Conservation (phyloP, 1,140 invertebrate species). For the Aplysia californica region DNA sequence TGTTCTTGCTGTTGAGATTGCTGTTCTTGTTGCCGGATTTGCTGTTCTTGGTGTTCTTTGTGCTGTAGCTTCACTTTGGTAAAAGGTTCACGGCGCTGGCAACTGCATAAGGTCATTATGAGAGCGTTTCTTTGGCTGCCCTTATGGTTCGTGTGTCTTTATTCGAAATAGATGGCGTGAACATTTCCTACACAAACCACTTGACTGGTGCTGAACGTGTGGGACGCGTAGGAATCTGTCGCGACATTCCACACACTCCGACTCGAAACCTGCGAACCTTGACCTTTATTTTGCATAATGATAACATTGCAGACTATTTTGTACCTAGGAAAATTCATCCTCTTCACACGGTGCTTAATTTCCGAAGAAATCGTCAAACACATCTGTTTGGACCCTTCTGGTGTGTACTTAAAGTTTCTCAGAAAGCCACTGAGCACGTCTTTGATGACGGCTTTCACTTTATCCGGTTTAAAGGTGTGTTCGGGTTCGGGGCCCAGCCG, state of each 20-base stretch:
- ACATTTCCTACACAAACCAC: constrained; percentile 54
- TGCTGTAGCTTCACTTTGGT: no score
- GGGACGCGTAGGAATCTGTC: constrained; percentile 53
- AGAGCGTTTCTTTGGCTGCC: no score
- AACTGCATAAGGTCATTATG: no score
- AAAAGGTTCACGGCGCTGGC: no score
- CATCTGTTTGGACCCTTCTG: constrained; percentile 33
- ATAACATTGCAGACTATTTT: constrained; percentile 58
- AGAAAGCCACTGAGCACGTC: constrained; percentile 37
- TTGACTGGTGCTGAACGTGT: constrained; percentile 43
- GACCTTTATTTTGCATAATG: constrained; percentile 57
- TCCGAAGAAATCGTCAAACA: constrained; percentile 35
- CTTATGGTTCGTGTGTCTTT: no score
- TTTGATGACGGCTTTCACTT: neutral
- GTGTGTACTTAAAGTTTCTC: constrained; percentile 36
- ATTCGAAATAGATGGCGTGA: constrained; percentile 60
- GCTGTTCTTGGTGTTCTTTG: no score
- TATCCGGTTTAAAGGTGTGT: constrained; percentile 7
- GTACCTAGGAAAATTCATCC: constrained; percentile 50
- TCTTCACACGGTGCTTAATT: constrained; percentile 48
- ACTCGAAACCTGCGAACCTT: constrained; percentile 51
- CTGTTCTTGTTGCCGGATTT: no score
- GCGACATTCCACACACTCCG: constrained; percentile 52
- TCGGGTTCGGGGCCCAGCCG: constrained; percentile 39
- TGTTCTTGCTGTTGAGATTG: no score